These are phyloP conservation scores for Pangasius macronema DNA, from an alignment of 2,797 vertebrate genomes.

Conservation along the genomic window DNA sequence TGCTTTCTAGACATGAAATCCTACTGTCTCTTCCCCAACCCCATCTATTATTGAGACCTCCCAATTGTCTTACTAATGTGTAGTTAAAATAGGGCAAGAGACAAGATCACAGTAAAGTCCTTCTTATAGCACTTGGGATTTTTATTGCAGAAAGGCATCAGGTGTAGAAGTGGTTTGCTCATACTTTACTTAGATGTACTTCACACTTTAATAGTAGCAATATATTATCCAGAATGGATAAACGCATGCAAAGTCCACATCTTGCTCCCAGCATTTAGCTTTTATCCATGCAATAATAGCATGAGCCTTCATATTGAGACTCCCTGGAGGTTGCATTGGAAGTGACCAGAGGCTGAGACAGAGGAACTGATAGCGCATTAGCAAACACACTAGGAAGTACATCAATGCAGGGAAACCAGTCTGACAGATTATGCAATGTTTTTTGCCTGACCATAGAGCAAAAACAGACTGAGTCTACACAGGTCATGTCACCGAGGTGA, in stretches of 20 bases:
- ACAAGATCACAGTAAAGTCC: slow-evolving; percentile 3
- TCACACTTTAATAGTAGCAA: neutral
- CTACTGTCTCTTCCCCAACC: neutral
- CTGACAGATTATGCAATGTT: slow-evolving; percentile 40
- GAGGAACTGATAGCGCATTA: slow-evolving; percentile 26
- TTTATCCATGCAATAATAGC: neutral
- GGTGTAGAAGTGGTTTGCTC: slow-evolving; percentile 4
- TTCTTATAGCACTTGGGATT: slow-evolving; percentile 14
- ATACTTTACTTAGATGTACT: neutral
- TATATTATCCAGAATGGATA: neutral
- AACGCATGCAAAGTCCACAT: neutral
- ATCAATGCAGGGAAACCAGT: slow-evolving; percentile 39
- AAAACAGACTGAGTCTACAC: slow-evolving; percentile 33
- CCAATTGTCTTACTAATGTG: neutral
- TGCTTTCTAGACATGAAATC: slow-evolving; percentile 16
- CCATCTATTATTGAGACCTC: neutral
- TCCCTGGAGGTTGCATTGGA: neutral
- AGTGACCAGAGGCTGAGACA: slow-evolving; percentile 17
- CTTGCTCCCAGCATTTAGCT: neutral
- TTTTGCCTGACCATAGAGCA: slow-evolving; percentile 32
- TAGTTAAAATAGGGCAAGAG: slow-evolving; percentile 16
- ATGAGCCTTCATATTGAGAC: neutral
- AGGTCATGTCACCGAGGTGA: slow-evolving; percentile 25
- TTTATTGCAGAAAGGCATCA: neutral
- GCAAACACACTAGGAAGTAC: slow-evolving; percentile 36